Evolutionary conservation across 2,888 invertebrate species (phyloP), one percentile per base, ranked within the genome.

Genomic region (Drosophila neonasuta): DNA sequence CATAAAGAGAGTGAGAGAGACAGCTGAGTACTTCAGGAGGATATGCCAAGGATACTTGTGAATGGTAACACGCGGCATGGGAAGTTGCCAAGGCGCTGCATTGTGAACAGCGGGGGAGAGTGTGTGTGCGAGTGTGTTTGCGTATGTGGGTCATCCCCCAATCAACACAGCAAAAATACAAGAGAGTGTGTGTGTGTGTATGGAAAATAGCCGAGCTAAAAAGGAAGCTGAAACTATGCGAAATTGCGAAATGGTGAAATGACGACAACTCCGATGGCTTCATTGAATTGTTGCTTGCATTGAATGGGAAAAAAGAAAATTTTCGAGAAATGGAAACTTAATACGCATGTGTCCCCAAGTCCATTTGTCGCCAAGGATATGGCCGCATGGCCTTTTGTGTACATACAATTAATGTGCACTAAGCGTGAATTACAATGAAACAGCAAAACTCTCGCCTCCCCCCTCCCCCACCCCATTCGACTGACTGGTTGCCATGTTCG

Each of bases 401-500:
- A 59, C 51, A 64, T 39, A 74, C 84, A 86, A 84, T 83, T 86
- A 83, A 86, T 86, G 86, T 83, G 83, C 86, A 83, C 56, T 68
- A 67, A 86, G 83, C 83, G 86, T 83, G 74, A 83, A 86, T 80
- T 79, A 81, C 80, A 81, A 68, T 66, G 68, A 51, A 57, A 44
- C 17, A 44, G 36, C 63, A 54, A 30, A 30, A 10, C 17, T 20
- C 24, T 24, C 24, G 24, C 24, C 5, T 13, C n/a, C 29, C 46
- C 13, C 36, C 1, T 1, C 15, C 7, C n/a, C 0, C 13, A 1
- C 9, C 5, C 9, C 39, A 1, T 10, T 17, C 13, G 1, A 2
- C n/a, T 60, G 42, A 65, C 55, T 63, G 72, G 86, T 81, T 82
- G 80, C 82, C 71, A 64, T 49, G 74, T n/a, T 24, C 24, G 24